phyloP scores from a whole-genome alignment of 2,113 vertebrate species.

The Vanacampus margaritifer region DNA sequence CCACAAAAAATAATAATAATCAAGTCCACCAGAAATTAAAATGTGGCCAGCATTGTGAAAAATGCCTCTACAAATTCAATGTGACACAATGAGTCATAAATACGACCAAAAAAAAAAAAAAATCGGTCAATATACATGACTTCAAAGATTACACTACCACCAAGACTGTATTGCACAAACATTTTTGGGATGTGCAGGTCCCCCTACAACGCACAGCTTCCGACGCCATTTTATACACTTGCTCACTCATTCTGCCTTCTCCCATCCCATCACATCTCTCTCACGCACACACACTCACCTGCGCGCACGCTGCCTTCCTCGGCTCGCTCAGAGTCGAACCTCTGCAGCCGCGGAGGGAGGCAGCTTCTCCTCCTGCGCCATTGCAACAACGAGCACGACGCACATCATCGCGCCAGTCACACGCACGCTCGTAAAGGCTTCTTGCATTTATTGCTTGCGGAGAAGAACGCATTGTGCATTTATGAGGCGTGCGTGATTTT shows the following conservation, averaged over 20 bases:
- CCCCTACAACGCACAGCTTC: slow-evolving; percentile 65
- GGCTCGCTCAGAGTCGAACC: slow-evolving; percentile 22
- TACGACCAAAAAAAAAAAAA: background rate
- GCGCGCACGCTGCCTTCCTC: slow-evolving; percentile 54
- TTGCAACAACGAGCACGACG: slow-evolving; percentile 24
- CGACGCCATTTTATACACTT: slow-evolving; percentile 86
- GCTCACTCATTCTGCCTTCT: slow-evolving; percentile 76
- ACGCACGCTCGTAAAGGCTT: slow-evolving; percentile 8
- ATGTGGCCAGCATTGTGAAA: background rate
- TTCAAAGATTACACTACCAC: slow-evolving; percentile 17
- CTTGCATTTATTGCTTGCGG: slow-evolving; percentile 2
- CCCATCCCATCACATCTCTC: slow-evolving; percentile 69
- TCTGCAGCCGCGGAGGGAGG: slow-evolving; percentile 28
- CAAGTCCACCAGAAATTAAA: background rate
- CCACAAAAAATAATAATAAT: too few species aligned
- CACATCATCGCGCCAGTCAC: slow-evolving; percentile 43
- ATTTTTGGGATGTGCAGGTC: slow-evolving; percentile 48
- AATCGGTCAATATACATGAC: background rate
- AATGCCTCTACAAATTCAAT: background rate
- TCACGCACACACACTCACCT: slow-evolving; percentile 70
- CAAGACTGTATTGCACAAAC: slow-evolving; percentile 29
- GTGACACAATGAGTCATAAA: background rate
- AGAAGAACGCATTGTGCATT: background rate
- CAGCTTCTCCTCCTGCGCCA: slow-evolving; percentile 13
- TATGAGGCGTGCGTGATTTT: slow-evolving; percentile 8